Percentiles rank a stretch among this genome's conserved stretches.
Evolutionary conservation across 2,888 invertebrate species (phyloP).

Genomic region (Drosophila putrida): DNA sequence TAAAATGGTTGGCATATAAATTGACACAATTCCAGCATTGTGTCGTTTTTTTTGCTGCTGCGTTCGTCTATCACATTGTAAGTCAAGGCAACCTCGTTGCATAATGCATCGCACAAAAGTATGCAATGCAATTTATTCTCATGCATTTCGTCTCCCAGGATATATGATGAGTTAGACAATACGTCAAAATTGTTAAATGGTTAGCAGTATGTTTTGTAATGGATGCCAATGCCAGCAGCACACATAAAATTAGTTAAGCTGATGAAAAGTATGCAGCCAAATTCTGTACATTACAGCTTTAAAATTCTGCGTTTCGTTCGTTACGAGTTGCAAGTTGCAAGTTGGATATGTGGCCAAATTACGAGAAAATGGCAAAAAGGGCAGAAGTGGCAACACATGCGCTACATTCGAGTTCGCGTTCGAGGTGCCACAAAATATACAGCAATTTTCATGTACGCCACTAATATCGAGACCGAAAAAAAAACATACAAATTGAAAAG

Average conservation of each 20-base stretch:
- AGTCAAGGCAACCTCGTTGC: conserved; percentile 51
- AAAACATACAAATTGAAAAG: conserved; percentile 17
- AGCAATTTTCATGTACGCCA: conserved; percentile 64
- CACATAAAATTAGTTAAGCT: conserved; percentile 33
- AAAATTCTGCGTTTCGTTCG: conserved; percentile 27
- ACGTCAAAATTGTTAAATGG: conserved; percentile 59
- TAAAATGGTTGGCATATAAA: conserved; percentile 44
- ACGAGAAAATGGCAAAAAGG: conserved; percentile 40
- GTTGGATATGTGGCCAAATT: conserved; percentile 69
- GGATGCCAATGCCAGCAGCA: conserved; percentile 25
- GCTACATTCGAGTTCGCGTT: conserved; percentile 50
- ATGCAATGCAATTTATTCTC: conserved; percentile 37
- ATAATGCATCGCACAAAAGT: conserved; percentile 29
- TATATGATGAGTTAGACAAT: conserved; percentile 47
- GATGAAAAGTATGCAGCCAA: conserved; percentile 22
- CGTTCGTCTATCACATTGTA: conserved; percentile 46
- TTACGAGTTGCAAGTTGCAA: conserved; percentile 45
- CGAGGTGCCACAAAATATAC: conserved; percentile 66
- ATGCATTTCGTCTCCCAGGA: conserved; percentile 1
- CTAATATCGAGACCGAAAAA: conserved; percentile 8
- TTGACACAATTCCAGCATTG: conserved; percentile 64
- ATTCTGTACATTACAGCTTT: conserved; percentile 24
- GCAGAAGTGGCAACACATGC: conserved; percentile 57
- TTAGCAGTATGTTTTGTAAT: conserved; percentile 40
- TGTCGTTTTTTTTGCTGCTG: conserved; percentile 16